Conservation (phyloP, 2,113 vertebrate species). For the Galeopterus variegatus region DNA sequence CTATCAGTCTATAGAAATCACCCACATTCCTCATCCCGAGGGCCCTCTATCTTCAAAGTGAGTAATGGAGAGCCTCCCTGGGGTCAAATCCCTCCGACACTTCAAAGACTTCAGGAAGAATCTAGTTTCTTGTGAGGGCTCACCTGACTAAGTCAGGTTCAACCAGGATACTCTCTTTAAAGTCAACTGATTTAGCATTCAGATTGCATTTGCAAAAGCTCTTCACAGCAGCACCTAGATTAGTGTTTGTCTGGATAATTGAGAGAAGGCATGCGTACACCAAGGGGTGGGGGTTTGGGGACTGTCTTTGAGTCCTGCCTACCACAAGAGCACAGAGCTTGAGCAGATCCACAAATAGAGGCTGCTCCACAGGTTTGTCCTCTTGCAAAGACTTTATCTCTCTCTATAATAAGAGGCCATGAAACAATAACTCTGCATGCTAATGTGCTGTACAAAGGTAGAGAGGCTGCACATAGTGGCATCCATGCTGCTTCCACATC, state of each 20-base stretch:
- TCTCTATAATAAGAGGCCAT: not conserved
- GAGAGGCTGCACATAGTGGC: not conserved
- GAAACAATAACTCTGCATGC: constrained; percentile 50
- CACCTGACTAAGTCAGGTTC: not conserved
- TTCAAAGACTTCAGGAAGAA: not conserved
- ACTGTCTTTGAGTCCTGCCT: not conserved
- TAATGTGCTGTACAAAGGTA: constrained; percentile 38
- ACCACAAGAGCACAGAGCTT: not conserved
- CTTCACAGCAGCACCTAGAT: not conserved
- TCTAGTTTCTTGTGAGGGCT: not conserved
- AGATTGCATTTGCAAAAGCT: not conserved
- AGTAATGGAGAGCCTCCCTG: not conserved
- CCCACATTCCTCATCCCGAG: not conserved
- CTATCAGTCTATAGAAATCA: not conserved
- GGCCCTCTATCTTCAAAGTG: not conserved
- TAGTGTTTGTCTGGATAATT: not conserved
- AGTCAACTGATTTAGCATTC: not conserved
- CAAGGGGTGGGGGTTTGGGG: not conserved
- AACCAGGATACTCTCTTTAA: not conserved
- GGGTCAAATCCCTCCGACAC: not conserved
- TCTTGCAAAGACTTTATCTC: not conserved
- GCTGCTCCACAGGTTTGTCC: not conserved
- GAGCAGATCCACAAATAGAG: not conserved
- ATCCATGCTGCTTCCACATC: constrained; percentile 41
- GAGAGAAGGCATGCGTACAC: not conserved